Percentiles rank a stretch among this genome's conserved stretches.
Conservation (phyloP, 2,113 vertebrate genomes). For the Lonchura striata region DNA sequence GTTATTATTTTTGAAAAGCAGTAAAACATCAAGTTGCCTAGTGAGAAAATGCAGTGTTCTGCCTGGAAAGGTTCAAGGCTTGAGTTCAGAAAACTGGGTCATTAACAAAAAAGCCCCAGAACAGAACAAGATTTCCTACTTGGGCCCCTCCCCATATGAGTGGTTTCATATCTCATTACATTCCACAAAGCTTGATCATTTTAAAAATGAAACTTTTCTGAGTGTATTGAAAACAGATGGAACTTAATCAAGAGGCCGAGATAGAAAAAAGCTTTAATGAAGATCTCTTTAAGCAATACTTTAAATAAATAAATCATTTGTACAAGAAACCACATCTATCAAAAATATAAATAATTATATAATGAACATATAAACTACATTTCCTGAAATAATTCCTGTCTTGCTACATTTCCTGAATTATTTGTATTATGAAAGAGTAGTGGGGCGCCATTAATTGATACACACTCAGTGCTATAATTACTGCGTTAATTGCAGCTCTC, state of each 20-base stretch:
- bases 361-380: slow-evolving; percentile 21
- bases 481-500: slow-evolving; percentile 30
- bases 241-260: background rate
- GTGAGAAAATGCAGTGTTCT: background rate
- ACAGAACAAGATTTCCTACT: background rate
- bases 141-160: background rate
- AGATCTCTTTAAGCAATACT: slow-evolving; percentile 13
- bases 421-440: slow-evolving; percentile 41
- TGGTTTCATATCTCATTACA: background rate
- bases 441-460: background rate
- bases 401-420: slow-evolving; percentile 43
- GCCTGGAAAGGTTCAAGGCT: background rate
- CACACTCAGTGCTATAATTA: background rate
- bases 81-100: background rate
- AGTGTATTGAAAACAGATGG: slow-evolving; percentile 34
- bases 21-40: background rate
- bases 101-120: background rate
- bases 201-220: background rate
- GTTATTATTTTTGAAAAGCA: background rate
- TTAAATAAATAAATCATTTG: slow-evolving; percentile 40
- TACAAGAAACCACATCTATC: slow-evolving; percentile 32
- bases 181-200: background rate
- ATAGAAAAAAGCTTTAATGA: background rate
- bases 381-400: slow-evolving; percentile 58
- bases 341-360: slow-evolving; percentile 45